phyloP scores from a whole-genome alignment of 1,140 invertebrate species.

The Trachymyrmex septentrionalis region DNA sequence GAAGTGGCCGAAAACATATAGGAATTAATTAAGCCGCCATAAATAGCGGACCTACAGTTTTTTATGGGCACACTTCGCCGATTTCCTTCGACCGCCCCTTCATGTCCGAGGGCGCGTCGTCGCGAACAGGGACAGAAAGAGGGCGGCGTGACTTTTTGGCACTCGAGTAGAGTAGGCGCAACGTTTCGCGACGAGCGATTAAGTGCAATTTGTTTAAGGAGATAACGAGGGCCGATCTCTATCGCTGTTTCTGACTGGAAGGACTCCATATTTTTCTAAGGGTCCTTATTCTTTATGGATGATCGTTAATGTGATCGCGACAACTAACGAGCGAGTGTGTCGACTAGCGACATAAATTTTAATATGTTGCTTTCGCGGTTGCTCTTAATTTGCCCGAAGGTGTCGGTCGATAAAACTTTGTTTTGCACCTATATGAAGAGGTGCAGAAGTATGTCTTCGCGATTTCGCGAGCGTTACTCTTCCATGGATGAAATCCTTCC shows the following conservation, averaged over 20 bases:
- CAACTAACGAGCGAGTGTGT: not conserved
- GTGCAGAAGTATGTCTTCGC: not conserved
- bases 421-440: not conserved
- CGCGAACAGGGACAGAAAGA: conserved; percentile 13
- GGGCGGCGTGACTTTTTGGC: conserved; percentile 32
- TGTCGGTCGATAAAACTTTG: conserved; percentile 7
- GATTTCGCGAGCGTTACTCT: not conserved
- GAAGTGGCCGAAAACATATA: conserved; percentile 78
- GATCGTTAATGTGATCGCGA: conserved; percentile 26
- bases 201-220: conserved; percentile 27
- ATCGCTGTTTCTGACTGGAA: not conserved
- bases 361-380: not conserved
- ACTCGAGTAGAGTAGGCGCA: conserved; percentile 19
- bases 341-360: conserved; percentile 34
- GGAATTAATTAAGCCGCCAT: conserved; percentile 82
- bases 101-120: conserved; percentile 28
- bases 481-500: not conserved
- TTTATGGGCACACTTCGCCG: conserved; percentile 72
- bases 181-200: not conserved
- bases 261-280: too few relatives aligned
- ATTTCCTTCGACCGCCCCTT: conserved; percentile 3
- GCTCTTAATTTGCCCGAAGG: conserved; percentile 11
- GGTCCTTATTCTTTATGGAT: not conserved
- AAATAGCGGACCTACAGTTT: conserved; percentile 72
- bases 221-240: conserved; percentile 24